Evolutionary conservation across 2,797 vertebrate genomes (phyloP), one percentile per base, ranked within the genome.

Genomic region (Alosa sapidissima): DNA sequence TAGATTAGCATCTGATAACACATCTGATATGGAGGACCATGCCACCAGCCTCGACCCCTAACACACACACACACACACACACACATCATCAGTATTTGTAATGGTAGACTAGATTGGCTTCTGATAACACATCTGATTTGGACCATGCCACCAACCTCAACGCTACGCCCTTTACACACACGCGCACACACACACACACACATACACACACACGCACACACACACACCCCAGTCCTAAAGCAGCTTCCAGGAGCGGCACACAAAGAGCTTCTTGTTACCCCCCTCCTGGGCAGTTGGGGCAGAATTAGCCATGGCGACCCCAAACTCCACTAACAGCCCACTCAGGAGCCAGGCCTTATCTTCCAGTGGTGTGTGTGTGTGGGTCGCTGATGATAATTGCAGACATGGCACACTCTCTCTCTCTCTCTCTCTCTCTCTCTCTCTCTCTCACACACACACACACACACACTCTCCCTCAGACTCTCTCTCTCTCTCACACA

Each of bases 81-180:
- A 33, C 28, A 33, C 10, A 33, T 1, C 28, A 9, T 11, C 28
- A 11, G 21, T 21, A 7, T 21, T 58, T 4, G 19, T 21, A 51
- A 51, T 11, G 49, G 1, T n/a, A 87, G 88, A 84, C 85, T 81
- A 83, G 86, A 88, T 84, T 84, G 85, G 82, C 87, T 84, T 87
- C 88, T 88, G 84, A 90, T 87, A 90, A 87, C 47, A 83, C 85
- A 82, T 86, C 82, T 87, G 84, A 90, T 90, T 87, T 83, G 19
- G 55, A 58, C 55, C 55, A 9, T 19, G 19, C 19, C 19, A 58
- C 51, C 14, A 52, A 13, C 51, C 51, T 14, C 51, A 41, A 4
- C 51, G 1, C 49, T 21, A 7, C 58, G n/a, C n/a, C 6, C 55
- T 16, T 58, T 5, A 60, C 58, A n/a, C 58, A 49, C 58, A 5